These are phyloP conservation scores for Cygnus buccinator DNA, from an alignment of 2,113 vertebrate species.

Conservation along the genomic window DNA sequence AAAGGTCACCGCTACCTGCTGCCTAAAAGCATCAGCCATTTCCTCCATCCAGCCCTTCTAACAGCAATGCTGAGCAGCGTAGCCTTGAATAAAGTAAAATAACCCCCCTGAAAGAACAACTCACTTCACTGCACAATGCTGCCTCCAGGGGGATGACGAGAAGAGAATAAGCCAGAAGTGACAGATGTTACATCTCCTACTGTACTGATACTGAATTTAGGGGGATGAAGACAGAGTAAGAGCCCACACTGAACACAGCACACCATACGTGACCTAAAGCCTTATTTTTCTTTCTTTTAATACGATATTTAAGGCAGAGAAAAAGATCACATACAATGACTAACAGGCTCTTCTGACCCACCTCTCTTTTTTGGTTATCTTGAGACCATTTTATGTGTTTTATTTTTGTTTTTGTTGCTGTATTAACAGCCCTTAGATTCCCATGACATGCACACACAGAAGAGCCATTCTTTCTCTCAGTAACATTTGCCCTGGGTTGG, in stretches of 20 bases:
- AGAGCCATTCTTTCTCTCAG: background rate
- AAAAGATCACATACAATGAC: background rate
- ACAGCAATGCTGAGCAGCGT: background rate
- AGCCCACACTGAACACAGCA: background rate
- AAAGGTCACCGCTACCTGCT: background rate
- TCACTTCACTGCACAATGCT: background rate
- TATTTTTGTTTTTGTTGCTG: background rate
- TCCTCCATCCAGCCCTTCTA: background rate
- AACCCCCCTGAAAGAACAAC: background rate
- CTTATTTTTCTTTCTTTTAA: background rate
- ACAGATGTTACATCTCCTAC: background rate
- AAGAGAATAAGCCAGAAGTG: background rate
- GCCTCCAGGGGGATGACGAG: background rate
- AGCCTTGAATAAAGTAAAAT: background rate
- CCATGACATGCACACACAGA: accelerated
- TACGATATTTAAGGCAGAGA: background rate
- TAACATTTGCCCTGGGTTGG: background rate
- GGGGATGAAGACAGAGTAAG: background rate
- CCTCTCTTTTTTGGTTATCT: background rate
- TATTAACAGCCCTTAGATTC: background rate
- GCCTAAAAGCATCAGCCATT: background rate
- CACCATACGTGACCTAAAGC: background rate
- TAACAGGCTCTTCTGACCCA: background rate
- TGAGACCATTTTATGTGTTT: background rate
- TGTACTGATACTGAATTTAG: background rate